Evolutionary conservation across 2,113 vertebrate genomes (phyloP).

Genomic region (Peromyscus polionotus): DNA sequence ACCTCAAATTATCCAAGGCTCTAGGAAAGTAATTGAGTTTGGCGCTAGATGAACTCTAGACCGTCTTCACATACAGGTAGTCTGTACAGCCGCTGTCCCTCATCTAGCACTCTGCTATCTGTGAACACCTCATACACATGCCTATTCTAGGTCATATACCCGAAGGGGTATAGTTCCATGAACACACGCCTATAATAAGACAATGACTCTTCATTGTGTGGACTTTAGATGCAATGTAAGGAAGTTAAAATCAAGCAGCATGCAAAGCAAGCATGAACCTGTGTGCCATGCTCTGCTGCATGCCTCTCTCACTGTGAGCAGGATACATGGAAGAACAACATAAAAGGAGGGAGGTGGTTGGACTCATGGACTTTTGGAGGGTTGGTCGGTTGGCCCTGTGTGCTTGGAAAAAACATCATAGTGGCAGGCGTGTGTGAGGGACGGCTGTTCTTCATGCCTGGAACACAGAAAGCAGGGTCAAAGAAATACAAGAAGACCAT

Average conservation of each 20-base stretch:
- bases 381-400: background rate
- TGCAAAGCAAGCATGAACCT: background rate
- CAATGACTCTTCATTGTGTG: background rate
- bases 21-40: background rate
- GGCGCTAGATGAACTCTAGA: too few relatives aligned
- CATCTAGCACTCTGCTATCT: too few relatives aligned
- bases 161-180: background rate
- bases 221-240: background rate
- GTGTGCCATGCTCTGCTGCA: background rate
- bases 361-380: background rate
- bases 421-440: too few relatives aligned
- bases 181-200: background rate
- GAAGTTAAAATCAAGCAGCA: background rate
- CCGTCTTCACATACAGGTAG: background rate
- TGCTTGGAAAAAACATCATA: background rate
- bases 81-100: background rate
- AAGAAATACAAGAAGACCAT: background rate
- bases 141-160: accelerated
- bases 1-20: background rate
- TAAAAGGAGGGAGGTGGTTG: background rate
- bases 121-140: background rate
- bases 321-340: background rate
- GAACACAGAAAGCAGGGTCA: background rate
- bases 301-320: background rate
- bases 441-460: background rate